Evolutionary conservation across 2,888 invertebrate genomes (phyloP), one percentile per base, ranked within the genome.

Genomic region (Priocnemis perturbator): DNA sequence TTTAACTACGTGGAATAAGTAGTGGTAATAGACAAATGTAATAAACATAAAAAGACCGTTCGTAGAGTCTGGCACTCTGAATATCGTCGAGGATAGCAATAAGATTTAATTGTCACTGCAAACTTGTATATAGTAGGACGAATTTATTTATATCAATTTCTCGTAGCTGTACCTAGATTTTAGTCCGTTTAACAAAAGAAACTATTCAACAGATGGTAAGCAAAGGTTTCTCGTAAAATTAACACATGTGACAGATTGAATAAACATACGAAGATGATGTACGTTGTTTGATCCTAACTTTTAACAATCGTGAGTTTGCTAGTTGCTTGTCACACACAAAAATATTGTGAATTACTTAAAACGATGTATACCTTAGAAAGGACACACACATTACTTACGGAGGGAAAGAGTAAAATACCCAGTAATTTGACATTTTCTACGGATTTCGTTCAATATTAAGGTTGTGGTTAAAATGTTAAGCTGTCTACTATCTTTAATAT

Each of bases 71-170:
- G 81, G 74, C 57, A 80, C 77, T 81, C 78, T 58, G 50, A 71
- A 71, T 26, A 47, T 65, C 37, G 68, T 19, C 55, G 53, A 59
- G 58, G 55, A 59, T 78, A 79, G 74, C 80, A 74, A 80, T 81
- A 77, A 72, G 68, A 67, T 71, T 69, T 37, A 48, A 55, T 37
- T 68, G 52, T 71, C 59, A 63, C 60, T 71, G 63, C 69, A 73
- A 37, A 58, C 59, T 56, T 75, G 74, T 70, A 78, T 67, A 72
- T 74, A 76, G 48, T 82, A 82, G 81, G 53, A 69, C 48, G 53
- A 82, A 80, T 81, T 83, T 82, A 82, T 82, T 81, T 83, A 82
- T 81, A 72, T 58, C 20, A 60, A 64, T 60, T 65, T 64, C 37
- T 57, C 55, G 15, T 56, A 62, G 26, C 21, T 62, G 21, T 47